Percentiles rank a stretch among this genome's conserved stretches.
These are phyloP conservation scores for Orcinus orca DNA, from an alignment of 2,113 vertebrate species.

Conservation along the genomic window DNA sequence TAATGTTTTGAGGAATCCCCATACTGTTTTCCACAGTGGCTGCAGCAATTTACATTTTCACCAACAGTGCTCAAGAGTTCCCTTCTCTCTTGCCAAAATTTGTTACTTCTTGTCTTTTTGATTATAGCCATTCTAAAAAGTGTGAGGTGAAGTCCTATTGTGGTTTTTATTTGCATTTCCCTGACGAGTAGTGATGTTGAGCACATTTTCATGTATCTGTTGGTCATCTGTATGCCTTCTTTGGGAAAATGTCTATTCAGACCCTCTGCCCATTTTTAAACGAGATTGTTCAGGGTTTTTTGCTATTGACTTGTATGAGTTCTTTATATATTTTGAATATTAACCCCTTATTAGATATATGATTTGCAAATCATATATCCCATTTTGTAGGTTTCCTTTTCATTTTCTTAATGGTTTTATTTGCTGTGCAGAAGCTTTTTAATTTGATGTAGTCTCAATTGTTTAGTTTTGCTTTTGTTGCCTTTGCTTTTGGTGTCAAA, in stretches of 20 bases:
- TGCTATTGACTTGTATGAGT: not conserved
- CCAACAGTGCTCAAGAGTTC: not conserved
- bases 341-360: not conserved
- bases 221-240: not conserved
- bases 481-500: not conserved
- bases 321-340: not conserved
- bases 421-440: no score
- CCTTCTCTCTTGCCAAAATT: not conserved
- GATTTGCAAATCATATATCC: not conserved
- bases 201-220: not conserved
- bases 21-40: not conserved
- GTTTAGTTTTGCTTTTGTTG: not conserved
- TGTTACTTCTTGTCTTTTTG: not conserved
- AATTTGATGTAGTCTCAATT: not conserved
- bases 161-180: not conserved
- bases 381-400: not conserved
- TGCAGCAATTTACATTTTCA: not conserved
- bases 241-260: not conserved
- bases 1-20: not conserved
- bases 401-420: not conserved
- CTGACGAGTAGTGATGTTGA: not conserved
- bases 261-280: not conserved
- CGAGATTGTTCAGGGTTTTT: not conserved
- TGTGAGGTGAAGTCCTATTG: not conserved
- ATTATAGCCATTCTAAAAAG: not conserved